Evolutionary conservation across 1,140 invertebrate species (phyloP).

Genomic region (Radopholus similis): DNA sequence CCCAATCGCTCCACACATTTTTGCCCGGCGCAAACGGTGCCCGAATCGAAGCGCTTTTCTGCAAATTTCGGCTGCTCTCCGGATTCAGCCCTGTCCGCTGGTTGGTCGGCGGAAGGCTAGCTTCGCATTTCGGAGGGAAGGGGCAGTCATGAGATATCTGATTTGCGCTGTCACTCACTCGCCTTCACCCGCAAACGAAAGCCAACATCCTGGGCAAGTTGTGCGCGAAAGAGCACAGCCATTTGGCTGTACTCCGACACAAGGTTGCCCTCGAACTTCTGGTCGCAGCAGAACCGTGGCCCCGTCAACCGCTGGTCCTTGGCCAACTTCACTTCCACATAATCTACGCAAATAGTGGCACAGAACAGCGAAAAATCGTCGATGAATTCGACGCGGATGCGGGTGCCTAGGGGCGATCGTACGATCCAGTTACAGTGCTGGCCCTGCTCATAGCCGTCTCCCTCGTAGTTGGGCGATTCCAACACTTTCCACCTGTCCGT

Average conservation of each 20-base stretch:
- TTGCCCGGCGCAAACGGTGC: constrained; percentile 7
- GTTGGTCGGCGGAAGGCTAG: constrained; percentile 5
- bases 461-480: constrained; percentile 47
- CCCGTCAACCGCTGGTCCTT: constrained; percentile 51
- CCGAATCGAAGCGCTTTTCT: no score
- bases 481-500: constrained; percentile 36
- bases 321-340: constrained; percentile 51
- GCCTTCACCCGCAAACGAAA: constrained; percentile 42
- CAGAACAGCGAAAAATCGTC: constrained; percentile 56
- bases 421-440: constrained; percentile 56
- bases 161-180: constrained; percentile 34
- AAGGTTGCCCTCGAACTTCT: constrained; percentile 20
- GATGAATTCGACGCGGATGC: constrained; percentile 51
- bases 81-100: background rate
- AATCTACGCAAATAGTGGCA: constrained; percentile 51
- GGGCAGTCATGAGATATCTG: background rate
- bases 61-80: background rate
- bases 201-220: constrained; percentile 41
- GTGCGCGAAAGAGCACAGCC: constrained; percentile 50
- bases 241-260: constrained; percentile 45
- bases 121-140: background rate
- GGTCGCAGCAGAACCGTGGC: constrained; percentile 25
- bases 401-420: constrained; percentile 22
- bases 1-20: constrained; percentile 34
- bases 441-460: constrained; percentile 44